Base-by-base conservation (phyloP, 2,113 vertebrate genomes). In the Phaethon lepturus region DNA sequence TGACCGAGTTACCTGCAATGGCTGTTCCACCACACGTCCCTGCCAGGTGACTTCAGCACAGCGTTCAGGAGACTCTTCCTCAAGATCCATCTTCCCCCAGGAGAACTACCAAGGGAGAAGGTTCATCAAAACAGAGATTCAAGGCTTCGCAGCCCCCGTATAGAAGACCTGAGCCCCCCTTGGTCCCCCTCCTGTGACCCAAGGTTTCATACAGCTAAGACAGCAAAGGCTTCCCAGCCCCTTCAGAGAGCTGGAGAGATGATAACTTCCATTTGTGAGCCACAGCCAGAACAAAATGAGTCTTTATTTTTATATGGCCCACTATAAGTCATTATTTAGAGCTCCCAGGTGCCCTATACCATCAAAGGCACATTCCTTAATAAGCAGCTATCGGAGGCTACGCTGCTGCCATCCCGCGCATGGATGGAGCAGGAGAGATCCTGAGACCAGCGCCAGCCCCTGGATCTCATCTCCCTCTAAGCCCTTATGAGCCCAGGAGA, bases 261-360 rank as follows among this genome's bases (percentile, higher is more conserved):
- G 67, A 82, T 81, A 84, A 79, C 84, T 97, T 88, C 75, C 68
- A 93, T 79, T 96, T 78, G 95, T 94, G 95, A 96, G 87, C 89
- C 56, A 86, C 25, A 26, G 90, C 7, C 92, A 97, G 90, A 85
- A 75, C 55, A 90, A 92, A 98, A 95, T 59, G 83, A 95, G 84
- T 26, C 66, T 71, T 64, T 66, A 75, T 74, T 96, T 96, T 56
- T 60, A 93, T 73, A 78, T 26, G 35, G 38, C 40, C 63, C 62
- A 19, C 52, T 95, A 14, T 63, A 83, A 72, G 60, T 66, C 63
- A 69, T 94, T 85, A 71, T 92, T 96, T 97, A 97, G 88, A 86
- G 69, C 40, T 81, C 78, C 67, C 62, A 77, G 73, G 89, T 95
- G 84, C 56, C 82, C 88, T 53, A 1, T 87, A 93, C 81, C 72